phyloP scores from a whole-genome alignment of 2,797 vertebrate genomes.

The Arctocebus calabarensis region DNA sequence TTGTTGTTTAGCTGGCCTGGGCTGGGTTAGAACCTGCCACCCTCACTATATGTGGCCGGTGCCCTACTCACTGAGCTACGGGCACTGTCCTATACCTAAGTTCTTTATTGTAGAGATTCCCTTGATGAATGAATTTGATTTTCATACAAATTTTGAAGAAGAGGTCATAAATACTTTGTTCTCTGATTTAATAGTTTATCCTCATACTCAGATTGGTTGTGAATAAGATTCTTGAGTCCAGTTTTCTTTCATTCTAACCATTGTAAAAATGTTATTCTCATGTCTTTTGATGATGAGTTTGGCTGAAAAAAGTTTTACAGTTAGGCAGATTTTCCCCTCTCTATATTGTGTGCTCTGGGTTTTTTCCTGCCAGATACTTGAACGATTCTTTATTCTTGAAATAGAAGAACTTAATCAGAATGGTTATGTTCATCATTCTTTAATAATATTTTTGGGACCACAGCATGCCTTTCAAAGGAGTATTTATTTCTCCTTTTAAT shows the following conservation, averaged over 20 bases:
- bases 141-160: not conserved
- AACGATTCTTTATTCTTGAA: slow-evolving; percentile 37
- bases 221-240: slow-evolving; percentile 36
- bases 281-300: not conserved
- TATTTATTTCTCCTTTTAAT: slow-evolving; percentile 2
- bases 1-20: no score
- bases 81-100: not conserved
- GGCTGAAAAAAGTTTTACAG: not conserved
- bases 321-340: not conserved
- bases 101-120: not conserved
- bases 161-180: slow-evolving; percentile 14
- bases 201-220: not conserved
- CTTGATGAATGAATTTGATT: not conserved
- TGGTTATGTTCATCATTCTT: not conserved
- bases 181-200: slow-evolving; percentile 29
- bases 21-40: no score
- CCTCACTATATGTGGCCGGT: no score
- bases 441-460: not conserved
- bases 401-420: not conserved
- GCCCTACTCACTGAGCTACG: no score
- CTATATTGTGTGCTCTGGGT: not conserved
- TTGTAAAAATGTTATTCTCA: slow-evolving; percentile 31
- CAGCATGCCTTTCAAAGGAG: not conserved
- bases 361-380: not conserved
- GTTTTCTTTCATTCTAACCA: slow-evolving; percentile 24